Conservation (phyloP, 2,797 vertebrate genomes). For the Heterohyrax brucei region DNA sequence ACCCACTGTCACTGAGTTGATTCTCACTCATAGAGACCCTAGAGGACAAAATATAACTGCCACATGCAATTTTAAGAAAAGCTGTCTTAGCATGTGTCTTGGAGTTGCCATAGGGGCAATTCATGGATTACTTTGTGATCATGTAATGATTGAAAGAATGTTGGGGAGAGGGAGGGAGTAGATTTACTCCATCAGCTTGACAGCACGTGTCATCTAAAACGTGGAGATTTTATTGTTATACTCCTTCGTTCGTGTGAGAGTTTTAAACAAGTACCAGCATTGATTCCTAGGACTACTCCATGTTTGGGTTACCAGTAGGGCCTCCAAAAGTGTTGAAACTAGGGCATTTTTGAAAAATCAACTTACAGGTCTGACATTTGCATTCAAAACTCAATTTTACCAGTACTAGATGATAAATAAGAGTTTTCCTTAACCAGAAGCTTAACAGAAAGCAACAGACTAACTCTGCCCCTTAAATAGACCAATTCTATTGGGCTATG, state of each 20-base stretch:
- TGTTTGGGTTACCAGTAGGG: not conserved
- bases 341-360: conserved; percentile 12
- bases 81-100: conserved; percentile 19
- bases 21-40: no score
- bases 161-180: not conserved
- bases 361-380: conserved; percentile 19
- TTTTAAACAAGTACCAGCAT: conserved; percentile 48
- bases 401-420: conserved; percentile 45
- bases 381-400: conserved; percentile 67
- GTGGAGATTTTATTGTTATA: not conserved
- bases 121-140: not conserved
- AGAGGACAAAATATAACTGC: no score
- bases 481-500: not conserved
- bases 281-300: conserved; percentile 13
- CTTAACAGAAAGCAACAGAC: not conserved
- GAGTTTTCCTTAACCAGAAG: conserved; percentile 43
- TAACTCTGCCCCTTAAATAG: not conserved
- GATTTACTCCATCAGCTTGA: not conserved
- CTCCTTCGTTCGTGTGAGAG: not conserved
- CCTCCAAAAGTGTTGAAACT: conserved; percentile 17
- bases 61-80: conserved; percentile 56
- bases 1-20: no score
- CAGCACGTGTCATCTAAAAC: not conserved
- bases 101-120: not conserved
- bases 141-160: not conserved